These are phyloP conservation scores for Daubentonia madagascariensis DNA, from an alignment of 2,113 vertebrate genomes.

Conservation along the genomic window DNA sequence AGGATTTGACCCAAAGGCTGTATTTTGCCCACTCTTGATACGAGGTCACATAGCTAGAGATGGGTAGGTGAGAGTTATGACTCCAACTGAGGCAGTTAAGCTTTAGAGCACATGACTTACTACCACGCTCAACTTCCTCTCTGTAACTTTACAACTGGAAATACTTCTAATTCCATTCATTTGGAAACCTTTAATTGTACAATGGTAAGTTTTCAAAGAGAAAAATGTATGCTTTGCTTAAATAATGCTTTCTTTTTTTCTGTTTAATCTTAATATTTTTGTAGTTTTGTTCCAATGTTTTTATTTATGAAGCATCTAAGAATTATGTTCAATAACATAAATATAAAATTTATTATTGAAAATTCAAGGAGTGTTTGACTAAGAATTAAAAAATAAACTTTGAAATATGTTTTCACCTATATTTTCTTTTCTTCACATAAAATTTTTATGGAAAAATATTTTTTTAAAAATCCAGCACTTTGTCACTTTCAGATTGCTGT, in stretches of 20 bases:
- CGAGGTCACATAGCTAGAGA: background rate
- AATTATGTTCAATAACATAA: conserved; percentile 32
- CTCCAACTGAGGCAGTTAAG: background rate
- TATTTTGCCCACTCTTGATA: background rate
- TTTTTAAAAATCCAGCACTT: conserved; percentile 59
- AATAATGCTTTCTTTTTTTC: conserved; percentile 61
- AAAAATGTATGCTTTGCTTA: conserved; percentile 40
- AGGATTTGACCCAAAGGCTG: background rate
- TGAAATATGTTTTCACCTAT: conserved; percentile 33
- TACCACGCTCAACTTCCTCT: background rate
- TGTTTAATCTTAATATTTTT: conserved; percentile 75
- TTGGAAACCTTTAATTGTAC: background rate
- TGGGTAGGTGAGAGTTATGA: background rate
- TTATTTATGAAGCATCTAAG: conserved; percentile 35
- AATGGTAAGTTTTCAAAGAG: conserved; percentile 52
- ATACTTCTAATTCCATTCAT: background rate
- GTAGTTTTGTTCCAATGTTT: conserved; percentile 65
- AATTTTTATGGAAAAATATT: conserved; percentile 31
- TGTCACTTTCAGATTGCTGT: conserved; percentile 70
- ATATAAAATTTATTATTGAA: conserved; percentile 55
- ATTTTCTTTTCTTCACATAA: conserved; percentile 55
- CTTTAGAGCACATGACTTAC: background rate
- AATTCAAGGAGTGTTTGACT: conserved; percentile 2
- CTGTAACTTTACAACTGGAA: conserved; percentile 6
- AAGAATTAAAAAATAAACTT: background rate